These are phyloP conservation scores for Pristis pectinata DNA, from an alignment of 2,797 vertebrate genomes.

Conservation along the genomic window DNA sequence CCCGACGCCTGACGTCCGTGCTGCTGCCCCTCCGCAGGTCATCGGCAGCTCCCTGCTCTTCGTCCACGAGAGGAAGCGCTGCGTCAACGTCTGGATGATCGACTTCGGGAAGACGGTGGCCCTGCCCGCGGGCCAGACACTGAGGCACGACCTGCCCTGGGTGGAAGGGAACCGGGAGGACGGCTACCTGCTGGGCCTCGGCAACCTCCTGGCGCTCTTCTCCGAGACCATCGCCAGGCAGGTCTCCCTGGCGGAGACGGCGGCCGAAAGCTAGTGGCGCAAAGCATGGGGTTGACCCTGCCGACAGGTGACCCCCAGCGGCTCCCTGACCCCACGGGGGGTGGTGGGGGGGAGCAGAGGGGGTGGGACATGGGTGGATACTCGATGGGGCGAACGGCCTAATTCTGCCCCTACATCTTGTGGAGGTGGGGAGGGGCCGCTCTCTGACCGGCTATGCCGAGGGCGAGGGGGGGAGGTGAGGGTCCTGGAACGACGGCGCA, in stretches of 20 bases:
- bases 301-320: no score
- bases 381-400: no score
- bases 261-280: not conserved
- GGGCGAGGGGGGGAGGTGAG: no score
- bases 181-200: not conserved
- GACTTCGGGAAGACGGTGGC: not conserved
- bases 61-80: not conserved
- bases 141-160: not conserved
- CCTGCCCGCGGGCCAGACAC: not conserved
- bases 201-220: not conserved
- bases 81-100: slow-evolving; percentile 21
- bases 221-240: not conserved
- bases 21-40: no score
- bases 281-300: not conserved
- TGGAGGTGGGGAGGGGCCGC: no score
- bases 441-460: no score
- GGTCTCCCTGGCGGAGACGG: rapidly evolving
- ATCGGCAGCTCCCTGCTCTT: not conserved
- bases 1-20: no score
- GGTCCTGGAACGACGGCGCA: no score
- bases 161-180: not conserved
- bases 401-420: no score
- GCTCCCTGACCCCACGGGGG: not conserved
- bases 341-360: not conserved
- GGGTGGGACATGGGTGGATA: not conserved